Conservation (phyloP, 2,888 invertebrate genomes). For the Lamproptera curius region DNA sequence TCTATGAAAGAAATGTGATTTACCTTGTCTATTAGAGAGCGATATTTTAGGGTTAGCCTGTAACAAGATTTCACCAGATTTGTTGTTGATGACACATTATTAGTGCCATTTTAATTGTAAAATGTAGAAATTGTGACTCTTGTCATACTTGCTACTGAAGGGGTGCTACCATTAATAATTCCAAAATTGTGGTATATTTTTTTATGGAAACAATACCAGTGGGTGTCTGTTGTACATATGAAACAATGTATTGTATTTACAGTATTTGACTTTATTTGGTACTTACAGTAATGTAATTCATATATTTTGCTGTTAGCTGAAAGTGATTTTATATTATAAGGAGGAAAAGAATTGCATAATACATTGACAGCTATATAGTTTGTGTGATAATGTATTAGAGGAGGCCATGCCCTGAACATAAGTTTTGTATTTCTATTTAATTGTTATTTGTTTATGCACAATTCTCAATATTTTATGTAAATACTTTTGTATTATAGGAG, state of each 20-base stretch:
- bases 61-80: conserved; percentile 76
- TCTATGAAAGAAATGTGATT: conserved; percentile 64
- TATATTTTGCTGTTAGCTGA: conserved; percentile 72
- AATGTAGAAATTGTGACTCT: conserved; percentile 77
- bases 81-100: conserved; percentile 73
- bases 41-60: conserved; percentile 72
- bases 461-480: conserved; percentile 79
- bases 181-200: conserved; percentile 76
- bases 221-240: conserved; percentile 74
- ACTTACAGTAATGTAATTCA: conserved; percentile 73
- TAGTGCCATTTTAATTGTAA: conserved; percentile 77
- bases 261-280: conserved; percentile 76
- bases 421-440: conserved; percentile 78
- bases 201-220: conserved; percentile 76
- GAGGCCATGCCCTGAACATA: conserved; percentile 68
- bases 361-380: conserved; percentile 73
- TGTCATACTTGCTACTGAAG: conserved; percentile 79
- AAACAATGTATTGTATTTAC: conserved; percentile 74
- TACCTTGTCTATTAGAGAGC: conserved; percentile 59
- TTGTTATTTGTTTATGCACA: conserved; percentile 80
- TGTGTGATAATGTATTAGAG: conserved; percentile 68
- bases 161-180: conserved; percentile 80
- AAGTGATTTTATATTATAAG: conserved; percentile 77
- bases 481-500: conserved; percentile 79
- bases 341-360: conserved; percentile 71